A percentile compares a stretch with the other conserved stretches of the same genome.
These are phyloP conservation scores for Epizoanthus rinbou DNA, from an alignment of 92 coral and sea anemone species.

Conservation along the genomic window DNA sequence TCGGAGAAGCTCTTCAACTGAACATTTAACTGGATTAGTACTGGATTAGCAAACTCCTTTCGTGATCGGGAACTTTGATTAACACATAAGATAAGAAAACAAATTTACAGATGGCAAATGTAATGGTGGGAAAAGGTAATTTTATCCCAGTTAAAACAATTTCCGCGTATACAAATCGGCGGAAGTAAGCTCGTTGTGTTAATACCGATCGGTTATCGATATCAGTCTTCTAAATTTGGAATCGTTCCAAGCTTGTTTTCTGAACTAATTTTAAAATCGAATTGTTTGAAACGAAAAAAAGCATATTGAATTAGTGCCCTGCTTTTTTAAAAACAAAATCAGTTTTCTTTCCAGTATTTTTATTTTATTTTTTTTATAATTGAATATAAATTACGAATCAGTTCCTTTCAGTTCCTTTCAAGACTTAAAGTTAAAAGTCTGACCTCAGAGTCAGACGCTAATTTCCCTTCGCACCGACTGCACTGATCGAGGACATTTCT, in stretches of 20 bases:
- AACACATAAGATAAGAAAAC: conserved; percentile 31
- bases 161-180: conserved; percentile 29
- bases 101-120: conserved; percentile 43
- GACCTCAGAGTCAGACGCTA: too few relatives aligned
- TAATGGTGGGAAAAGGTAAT: conserved; percentile 17
- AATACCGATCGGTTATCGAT: not conserved
- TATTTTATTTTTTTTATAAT: too few relatives aligned
- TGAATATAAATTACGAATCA: too few relatives aligned
- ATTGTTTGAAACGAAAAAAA: too few relatives aligned
- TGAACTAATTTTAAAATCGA: too few relatives aligned
- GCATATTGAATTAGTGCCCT: too few relatives aligned
- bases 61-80: conserved; percentile 40
- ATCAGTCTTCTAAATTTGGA: not conserved
- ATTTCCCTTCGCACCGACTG: too few relatives aligned
- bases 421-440: too few relatives aligned
- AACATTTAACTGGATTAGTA: conserved; percentile 26
- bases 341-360: too few relatives aligned
- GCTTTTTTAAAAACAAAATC: too few relatives aligned
- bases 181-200: conserved; percentile 23
- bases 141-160: conserved; percentile 38
- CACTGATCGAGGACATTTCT: too few relatives aligned
- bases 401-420: too few relatives aligned
- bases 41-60: conserved; percentile 35
- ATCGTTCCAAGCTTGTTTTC: not conserved
- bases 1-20: conserved; percentile 21